Base-by-base conservation (phyloP, 2,888 invertebrate genomes). In the Buathra laborator region DNA sequence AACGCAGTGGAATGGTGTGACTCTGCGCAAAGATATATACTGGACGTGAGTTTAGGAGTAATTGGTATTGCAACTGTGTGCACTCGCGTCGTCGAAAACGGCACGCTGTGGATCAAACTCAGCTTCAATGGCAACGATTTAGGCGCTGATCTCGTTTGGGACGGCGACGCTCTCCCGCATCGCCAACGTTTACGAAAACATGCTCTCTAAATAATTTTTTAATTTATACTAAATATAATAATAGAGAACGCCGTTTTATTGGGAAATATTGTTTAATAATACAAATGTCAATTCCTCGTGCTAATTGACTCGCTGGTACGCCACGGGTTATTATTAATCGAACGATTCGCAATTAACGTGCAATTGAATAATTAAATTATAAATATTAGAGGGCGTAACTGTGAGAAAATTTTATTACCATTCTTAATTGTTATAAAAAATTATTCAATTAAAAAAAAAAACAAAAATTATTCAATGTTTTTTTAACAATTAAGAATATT, bases 91-190 rank as follows among this genome's bases (percentile, higher is more conserved):
- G 24, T 51, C 37, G 81, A 82, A 10, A 79, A 85, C 14, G 19
- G 62, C 1, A 68, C 68, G 1, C 44, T 85, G 10, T 75, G 77
- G 81, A n/a, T 78, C 2, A 85, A 62, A n/a, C 70, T 85, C n/a
- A 64, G 37, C 19, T 14, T 81, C 43, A 32, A 82, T 19, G 81
- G 64, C 0, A 29, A 24, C 14, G 74, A 85, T 37, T 0, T 85
- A 5, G 85, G 81, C 10, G 46, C 56, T 0, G 68, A 81, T 24
- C 81, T 85, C 16, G 46, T 85, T n/a, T 12, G 19, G 48, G 64
- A 43, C 12, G 85, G 68, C 14, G 43, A 79, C 6, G 84, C 81
- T 6, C 53, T 59, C 44, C 76, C 44, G 1, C 32, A 68, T 70
- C 81, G 76, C 10, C 81, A 81, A 46, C 37, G 71, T 9, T 72